These are phyloP conservation scores for Somateria mollissima DNA, from an alignment of 2,797 vertebrate genomes.

Conservation along the genomic window DNA sequence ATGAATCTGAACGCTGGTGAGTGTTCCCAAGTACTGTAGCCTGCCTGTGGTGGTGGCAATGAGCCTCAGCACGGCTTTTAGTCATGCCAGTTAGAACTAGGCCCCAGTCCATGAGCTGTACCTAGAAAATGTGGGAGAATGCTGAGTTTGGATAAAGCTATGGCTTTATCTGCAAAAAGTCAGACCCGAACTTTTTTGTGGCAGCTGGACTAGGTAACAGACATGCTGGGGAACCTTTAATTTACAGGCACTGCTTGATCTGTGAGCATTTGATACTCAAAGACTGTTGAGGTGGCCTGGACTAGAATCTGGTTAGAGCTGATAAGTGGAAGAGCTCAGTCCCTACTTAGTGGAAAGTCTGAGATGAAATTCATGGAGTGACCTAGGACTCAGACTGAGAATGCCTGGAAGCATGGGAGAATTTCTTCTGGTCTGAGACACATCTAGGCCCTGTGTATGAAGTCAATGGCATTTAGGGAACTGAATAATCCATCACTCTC, in stretches of 20 bases:
- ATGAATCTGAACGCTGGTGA: neutral
- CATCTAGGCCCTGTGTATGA: rapidly evolving
- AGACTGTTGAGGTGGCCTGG: neutral
- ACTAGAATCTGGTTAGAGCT: neutral
- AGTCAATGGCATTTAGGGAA: neutral
- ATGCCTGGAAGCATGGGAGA: neutral
- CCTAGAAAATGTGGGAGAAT: neutral
- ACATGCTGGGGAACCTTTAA: neutral
- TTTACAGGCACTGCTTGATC: neutral
- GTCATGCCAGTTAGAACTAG: neutral
- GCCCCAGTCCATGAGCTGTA: neutral
- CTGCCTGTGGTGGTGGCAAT: neutral
- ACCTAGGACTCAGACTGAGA: neutral
- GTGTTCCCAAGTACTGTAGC: too few relatives aligned
- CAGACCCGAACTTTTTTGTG: neutral
- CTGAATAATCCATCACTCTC: neutral
- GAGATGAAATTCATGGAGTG: neutral
- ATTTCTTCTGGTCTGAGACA: neutral
- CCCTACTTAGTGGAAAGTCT: neutral
- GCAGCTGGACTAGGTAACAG: neutral
- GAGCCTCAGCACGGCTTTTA: neutral
- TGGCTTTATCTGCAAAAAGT: neutral
- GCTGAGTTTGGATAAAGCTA: neutral
- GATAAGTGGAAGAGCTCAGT: neutral
- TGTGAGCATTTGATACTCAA: neutral